Percentiles rank a stretch among this genome's conserved stretches.
These are phyloP conservation scores for Anguilla rostrata DNA, from an alignment of 2,113 vertebrate species.

Conservation along the genomic window DNA sequence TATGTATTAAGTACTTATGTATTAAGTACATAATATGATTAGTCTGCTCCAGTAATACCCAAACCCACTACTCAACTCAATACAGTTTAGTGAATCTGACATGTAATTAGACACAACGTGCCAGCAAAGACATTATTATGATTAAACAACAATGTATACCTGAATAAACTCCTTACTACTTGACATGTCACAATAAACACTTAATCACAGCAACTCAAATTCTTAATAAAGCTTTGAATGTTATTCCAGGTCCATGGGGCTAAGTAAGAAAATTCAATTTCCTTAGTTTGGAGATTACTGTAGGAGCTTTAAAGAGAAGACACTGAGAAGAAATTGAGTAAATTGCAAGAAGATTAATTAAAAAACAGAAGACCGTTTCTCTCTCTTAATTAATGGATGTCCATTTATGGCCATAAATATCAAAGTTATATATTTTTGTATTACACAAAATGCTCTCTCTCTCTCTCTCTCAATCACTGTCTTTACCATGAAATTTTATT, in stretches of 20 bases:
- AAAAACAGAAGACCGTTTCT: no score
- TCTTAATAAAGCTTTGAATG: conserved; percentile 12
- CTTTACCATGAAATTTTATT: not conserved
- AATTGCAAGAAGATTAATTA: no score
- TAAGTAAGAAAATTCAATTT: no score
- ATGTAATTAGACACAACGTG: not conserved
- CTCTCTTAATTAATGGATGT: not conserved
- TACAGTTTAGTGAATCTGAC: not conserved
- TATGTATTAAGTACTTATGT: no score
- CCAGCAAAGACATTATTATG: not conserved
- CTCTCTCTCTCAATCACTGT: not conserved
- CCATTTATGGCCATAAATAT: not conserved
- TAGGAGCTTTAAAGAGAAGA: no score
- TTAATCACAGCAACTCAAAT: conserved; percentile 50
- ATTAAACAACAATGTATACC: not conserved
- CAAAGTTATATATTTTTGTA: not conserved
- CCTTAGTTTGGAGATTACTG: no score
- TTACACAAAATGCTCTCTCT: not conserved
- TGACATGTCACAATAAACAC: conserved; percentile 51
- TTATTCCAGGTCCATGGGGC: no score
- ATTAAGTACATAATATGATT: not conserved
- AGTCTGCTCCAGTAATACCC: not conserved
- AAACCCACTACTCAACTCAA: not conserved
- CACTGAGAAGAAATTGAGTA: no score
- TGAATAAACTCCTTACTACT: not conserved